Evolutionary conservation across 2,113 vertebrate genomes (phyloP).

Genomic region (Alouatta palliata): DNA sequence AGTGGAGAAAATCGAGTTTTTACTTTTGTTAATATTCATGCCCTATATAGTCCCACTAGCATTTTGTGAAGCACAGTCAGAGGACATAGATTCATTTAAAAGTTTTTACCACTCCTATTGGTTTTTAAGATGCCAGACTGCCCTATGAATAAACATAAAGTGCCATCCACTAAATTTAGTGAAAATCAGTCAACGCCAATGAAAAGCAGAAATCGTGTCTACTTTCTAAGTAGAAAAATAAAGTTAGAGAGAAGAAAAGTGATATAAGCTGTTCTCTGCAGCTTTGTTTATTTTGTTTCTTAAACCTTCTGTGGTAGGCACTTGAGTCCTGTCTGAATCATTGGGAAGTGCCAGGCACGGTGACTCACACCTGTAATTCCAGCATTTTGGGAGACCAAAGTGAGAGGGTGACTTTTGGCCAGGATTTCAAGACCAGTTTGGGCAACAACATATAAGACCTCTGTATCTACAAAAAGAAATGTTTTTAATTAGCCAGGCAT

Average conservation of each 20-base stretch:
- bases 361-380: too few relatives aligned
- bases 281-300: background rate
- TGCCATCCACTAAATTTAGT: background rate
- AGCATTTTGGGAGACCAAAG: too few relatives aligned
- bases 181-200: conserved; percentile 26
- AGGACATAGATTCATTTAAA: background rate
- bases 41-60: background rate
- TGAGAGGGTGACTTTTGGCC: too few relatives aligned
- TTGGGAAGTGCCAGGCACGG: background rate
- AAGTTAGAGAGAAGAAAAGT: background rate
- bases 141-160: conserved; percentile 39
- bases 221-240: conserved; percentile 46
- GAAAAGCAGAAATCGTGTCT: conserved; percentile 23
- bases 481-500: too few relatives aligned
- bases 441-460: too few relatives aligned
- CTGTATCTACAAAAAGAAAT: too few relatives aligned
- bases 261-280: background rate
- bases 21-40: background rate
- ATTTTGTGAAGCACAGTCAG: background rate
- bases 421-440: too few relatives aligned
- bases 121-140: background rate
- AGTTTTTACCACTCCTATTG: background rate
- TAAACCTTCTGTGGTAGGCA: background rate
- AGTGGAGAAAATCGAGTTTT: conserved; percentile 10
- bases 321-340: background rate